Evolutionary conservation across 2,797 vertebrate genomes (phyloP).

Genomic region (Eospalax fontanierii): DNA sequence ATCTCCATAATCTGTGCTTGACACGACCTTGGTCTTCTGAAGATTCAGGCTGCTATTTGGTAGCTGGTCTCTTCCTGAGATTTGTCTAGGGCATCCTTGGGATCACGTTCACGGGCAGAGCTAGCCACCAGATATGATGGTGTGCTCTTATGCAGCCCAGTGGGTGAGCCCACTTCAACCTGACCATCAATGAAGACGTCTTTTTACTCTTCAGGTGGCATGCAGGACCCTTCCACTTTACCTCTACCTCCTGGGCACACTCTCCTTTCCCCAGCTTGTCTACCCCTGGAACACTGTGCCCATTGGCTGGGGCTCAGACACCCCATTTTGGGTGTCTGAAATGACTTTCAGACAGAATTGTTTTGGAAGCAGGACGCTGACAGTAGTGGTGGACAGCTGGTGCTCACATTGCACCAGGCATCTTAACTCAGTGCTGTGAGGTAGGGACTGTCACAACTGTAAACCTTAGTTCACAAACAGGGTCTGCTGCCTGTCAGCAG

Average conservation of each 20-base stretch:
- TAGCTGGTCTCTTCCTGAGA: not conserved
- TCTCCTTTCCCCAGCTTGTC: not conserved
- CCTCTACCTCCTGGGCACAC: fast-evolving
- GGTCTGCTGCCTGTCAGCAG: not conserved
- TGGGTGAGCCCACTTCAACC: not conserved
- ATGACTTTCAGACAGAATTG: not conserved
- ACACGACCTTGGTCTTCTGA: not conserved
- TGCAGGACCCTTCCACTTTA: not conserved
- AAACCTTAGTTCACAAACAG: not conserved
- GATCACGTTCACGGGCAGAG: not conserved
- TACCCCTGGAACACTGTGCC: not conserved
- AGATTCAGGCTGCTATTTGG: not conserved
- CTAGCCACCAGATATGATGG: not conserved
- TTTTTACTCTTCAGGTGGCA: not conserved
- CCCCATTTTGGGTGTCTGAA: not conserved
- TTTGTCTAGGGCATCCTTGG: not conserved
- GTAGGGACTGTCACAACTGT: not conserved
- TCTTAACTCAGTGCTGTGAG: not conserved
- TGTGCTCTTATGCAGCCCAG: not conserved
- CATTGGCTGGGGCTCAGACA: not conserved
- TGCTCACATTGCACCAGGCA: not conserved
- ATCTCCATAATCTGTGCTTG: not conserved
- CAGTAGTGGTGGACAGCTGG: not conserved
- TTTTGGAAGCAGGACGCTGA: not conserved
- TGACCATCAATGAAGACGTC: not conserved